These are phyloP conservation scores for Andrena flavipes DNA, from an alignment of 2,888 invertebrate species.

Conservation along the genomic window DNA sequence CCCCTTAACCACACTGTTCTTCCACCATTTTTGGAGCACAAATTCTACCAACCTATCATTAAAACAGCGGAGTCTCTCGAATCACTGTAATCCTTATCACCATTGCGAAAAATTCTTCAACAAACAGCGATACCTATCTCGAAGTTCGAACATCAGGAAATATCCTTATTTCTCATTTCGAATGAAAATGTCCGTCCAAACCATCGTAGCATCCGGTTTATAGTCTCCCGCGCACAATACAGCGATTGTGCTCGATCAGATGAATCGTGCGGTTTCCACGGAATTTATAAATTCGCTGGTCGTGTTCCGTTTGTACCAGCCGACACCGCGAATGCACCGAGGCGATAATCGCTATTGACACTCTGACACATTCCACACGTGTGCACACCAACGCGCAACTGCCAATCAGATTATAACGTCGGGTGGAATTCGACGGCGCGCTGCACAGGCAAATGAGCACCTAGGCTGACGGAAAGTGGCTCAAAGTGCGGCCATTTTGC, in stretches of 20 bases:
- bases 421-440: slow-evolving; percentile 48
- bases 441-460: slow-evolving; percentile 50
- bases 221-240: not conserved
- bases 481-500: slow-evolving; percentile 38
- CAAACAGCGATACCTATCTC: too few species aligned
- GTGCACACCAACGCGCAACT: slow-evolving; percentile 9
- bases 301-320: slow-evolving; percentile 10
- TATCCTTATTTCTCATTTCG: too few species aligned
- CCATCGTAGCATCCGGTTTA: not conserved
- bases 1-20: too few species aligned
- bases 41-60: too few species aligned
- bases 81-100: too few species aligned
- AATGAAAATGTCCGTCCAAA: not conserved
- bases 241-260: not conserved
- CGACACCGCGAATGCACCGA: slow-evolving; percentile 1
- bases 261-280: slow-evolving; percentile 14
- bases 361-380: slow-evolving; percentile 46
- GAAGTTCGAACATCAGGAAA: too few species aligned
- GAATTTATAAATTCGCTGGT: slow-evolving; percentile 33
- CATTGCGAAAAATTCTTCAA: too few species aligned
- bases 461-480: slow-evolving; percentile 53
- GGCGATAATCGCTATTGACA: slow-evolving; percentile 63
- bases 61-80: too few species aligned
- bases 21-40: too few species aligned
- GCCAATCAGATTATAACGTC: slow-evolving; percentile 45